Evolutionary conservation across 2,113 vertebrate genomes (phyloP).

Genomic region (Oryzias melastigma): DNA sequence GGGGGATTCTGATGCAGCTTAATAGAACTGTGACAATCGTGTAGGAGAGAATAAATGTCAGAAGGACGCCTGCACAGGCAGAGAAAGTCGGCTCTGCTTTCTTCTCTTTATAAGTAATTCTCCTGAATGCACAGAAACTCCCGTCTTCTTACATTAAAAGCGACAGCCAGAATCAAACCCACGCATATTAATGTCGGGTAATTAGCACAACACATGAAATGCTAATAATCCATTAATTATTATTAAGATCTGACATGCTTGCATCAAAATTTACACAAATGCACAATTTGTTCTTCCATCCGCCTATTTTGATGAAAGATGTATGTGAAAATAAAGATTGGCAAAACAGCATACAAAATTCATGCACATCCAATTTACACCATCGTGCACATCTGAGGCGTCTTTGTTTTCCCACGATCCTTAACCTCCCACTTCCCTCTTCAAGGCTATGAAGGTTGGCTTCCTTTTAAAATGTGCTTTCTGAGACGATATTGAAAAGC

Average conservation of each 20-base stretch:
- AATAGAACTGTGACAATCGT: constrained; percentile 27
- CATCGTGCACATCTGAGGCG: neutral
- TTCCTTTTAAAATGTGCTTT: constrained; percentile 8
- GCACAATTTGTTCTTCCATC: constrained; percentile 11
- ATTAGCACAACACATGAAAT: too few relatives aligned
- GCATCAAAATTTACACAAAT: neutral
- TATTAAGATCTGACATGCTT: constrained; percentile 5
- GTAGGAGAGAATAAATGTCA: constrained; percentile 25
- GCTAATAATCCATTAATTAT: neutral
- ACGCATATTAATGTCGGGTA: too few relatives aligned
- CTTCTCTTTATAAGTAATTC: constrained; percentile 11
- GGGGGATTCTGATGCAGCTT: constrained; percentile 18
- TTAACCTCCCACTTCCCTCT: constrained; percentile 35
- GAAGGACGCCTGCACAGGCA: constrained; percentile 5
- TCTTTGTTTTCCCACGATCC: constrained; percentile 32
- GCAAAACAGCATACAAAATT: constrained; percentile 19
- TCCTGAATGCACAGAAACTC: neutral
- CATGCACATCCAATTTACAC: neutral
- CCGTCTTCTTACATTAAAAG: neutral
- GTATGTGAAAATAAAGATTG: constrained; percentile 22
- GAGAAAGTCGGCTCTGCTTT: neutral
- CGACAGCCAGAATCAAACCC: neutral
- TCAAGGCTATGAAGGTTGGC: constrained; percentile 16
- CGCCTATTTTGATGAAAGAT: constrained; percentile 32
- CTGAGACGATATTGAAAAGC: constrained; percentile 15